Conservation (phyloP, 1,140 invertebrate species). For the Akabosia matsudoensis region DNA sequence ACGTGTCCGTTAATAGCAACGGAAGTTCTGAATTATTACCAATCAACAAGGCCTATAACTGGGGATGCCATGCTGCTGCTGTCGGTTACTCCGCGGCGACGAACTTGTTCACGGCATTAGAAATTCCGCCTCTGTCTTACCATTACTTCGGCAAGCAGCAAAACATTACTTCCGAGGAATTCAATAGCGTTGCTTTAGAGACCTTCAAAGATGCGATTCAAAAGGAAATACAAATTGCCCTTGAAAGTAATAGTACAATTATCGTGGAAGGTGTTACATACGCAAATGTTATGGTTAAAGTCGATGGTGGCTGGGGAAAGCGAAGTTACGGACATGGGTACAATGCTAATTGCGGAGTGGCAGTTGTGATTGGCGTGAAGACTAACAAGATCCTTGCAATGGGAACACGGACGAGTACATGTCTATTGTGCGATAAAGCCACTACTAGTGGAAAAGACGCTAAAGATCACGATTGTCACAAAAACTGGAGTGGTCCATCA, state of each 20-base stretch:
- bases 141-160: no score
- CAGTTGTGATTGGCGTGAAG: conserved; percentile 28
- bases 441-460: conserved; percentile 12
- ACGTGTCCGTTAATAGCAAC: no score
- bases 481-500: conserved; percentile 50
- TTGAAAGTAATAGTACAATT: conserved; percentile 1
- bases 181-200: no score
- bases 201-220: no score
- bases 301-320: conserved; percentile 40
- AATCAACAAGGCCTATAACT: no score
- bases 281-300: conserved; percentile 30
- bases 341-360: conserved; percentile 31
- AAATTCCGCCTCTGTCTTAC: no score
- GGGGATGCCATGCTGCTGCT: no score
- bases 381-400: conserved; percentile 15
- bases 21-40: no score
- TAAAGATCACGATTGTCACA: conserved; percentile 46
- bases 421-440: conserved; percentile 47
- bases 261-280: background rate
- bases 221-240: background rate
- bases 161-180: no score
- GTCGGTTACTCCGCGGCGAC: no score
- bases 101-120: no score
- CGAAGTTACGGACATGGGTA: conserved; percentile 39
- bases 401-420: conserved; percentile 52